Conservation (phyloP, 2,888 invertebrate species). For the Thumatha senex region DNA sequence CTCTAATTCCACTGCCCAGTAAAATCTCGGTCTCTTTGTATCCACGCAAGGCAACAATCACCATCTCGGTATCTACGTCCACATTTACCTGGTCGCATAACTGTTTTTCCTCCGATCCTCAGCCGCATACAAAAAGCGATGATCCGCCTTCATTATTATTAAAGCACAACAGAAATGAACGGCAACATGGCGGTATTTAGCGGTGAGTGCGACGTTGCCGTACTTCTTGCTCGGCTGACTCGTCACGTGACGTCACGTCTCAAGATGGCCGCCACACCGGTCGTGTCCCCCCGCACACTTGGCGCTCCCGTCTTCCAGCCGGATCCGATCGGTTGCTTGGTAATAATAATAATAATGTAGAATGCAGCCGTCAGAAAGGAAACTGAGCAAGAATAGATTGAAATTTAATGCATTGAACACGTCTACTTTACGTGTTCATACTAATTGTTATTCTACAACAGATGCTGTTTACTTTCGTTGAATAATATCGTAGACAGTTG, state of each 20-base stretch:
- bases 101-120: slow-evolving; percentile 74
- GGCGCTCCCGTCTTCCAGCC: slow-evolving; percentile 71
- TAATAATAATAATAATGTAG: slow-evolving; percentile 70
- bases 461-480: slow-evolving; percentile 80
- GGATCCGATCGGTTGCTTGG: slow-evolving; percentile 68
- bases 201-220: slow-evolving; percentile 71
- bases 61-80: slow-evolving; percentile 44
- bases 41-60: slow-evolving; percentile 22
- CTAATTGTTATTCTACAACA: slow-evolving; percentile 77
- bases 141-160: slow-evolving; percentile 69
- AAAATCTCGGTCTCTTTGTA: not conserved
- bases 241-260: slow-evolving; percentile 84
- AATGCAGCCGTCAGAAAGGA: slow-evolving; percentile 78
- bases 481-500: slow-evolving; percentile 59
- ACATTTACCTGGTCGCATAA: slow-evolving; percentile 74
- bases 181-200: slow-evolving; percentile 64
- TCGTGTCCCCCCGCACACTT: slow-evolving; percentile 67
- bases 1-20: too few relatives aligned
- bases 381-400: slow-evolving; percentile 79
- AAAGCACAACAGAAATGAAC: slow-evolving; percentile 66
- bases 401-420: slow-evolving; percentile 76
- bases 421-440: slow-evolving; percentile 61
- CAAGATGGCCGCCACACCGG: slow-evolving; percentile 82
- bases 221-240: slow-evolving; percentile 74
- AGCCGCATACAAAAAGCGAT: slow-evolving; percentile 71